Evolutionary conservation across 2,888 invertebrate species (phyloP).

Genomic region (Alitta virens): DNA sequence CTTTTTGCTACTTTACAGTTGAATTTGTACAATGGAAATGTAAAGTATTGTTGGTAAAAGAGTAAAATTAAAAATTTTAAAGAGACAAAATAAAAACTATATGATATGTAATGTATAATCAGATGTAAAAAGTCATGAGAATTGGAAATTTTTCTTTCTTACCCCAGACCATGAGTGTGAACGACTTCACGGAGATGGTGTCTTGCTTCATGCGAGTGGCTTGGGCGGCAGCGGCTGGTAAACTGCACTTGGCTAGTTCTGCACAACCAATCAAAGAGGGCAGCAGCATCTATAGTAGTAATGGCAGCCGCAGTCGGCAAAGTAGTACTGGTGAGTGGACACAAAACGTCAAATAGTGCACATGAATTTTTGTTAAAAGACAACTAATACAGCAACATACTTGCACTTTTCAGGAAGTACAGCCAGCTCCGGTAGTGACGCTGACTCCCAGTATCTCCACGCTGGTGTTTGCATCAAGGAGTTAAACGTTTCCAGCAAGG

Average conservation of each 20-base stretch:
- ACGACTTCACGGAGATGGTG: slow-evolving; percentile 56
- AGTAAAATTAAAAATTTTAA: too few relatives aligned
- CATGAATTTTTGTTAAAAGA: too few relatives aligned
- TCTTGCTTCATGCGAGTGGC: slow-evolving; percentile 58
- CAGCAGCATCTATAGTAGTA: slow-evolving; percentile 33
- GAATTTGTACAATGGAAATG: too few relatives aligned
- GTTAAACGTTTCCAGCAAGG: slow-evolving; percentile 50
- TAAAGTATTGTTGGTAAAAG: too few relatives aligned
- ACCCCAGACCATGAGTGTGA: slow-evolving; percentile 54
- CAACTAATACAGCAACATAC: too few relatives aligned
- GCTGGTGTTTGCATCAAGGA: slow-evolving; percentile 57
- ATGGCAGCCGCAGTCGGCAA: slow-evolving; percentile 52
- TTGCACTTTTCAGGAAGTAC: slow-evolving; percentile 48
- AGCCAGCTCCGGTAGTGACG: slow-evolving; percentile 56
- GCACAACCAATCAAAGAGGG: slow-evolving; percentile 54
- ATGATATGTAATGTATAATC: too few relatives aligned
- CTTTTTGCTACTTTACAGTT: too few relatives aligned
- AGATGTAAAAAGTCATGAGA: too few relatives aligned
- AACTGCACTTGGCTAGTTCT: slow-evolving; percentile 55
- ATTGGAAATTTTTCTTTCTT: neutral
- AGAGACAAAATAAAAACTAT: too few relatives aligned
- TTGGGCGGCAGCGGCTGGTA: slow-evolving; percentile 60
- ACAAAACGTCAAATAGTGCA: too few relatives aligned
- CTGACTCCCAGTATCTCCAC: slow-evolving; percentile 51
- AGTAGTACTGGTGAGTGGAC: slow-evolving; percentile 53